Base-by-base conservation (phyloP, 2,113 vertebrate species). In the Megalops atlanticus region DNA sequence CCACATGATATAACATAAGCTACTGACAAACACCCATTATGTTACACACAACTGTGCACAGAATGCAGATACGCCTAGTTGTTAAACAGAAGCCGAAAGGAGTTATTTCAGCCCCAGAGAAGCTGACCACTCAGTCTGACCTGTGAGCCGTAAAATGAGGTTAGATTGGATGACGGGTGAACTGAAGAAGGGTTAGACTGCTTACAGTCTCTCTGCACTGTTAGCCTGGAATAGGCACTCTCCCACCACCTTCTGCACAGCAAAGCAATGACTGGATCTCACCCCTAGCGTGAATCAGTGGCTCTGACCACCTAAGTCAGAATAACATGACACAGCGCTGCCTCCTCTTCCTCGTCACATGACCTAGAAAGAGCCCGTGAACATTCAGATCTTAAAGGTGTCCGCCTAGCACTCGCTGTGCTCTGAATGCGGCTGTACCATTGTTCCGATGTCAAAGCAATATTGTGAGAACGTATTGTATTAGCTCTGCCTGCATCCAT, bases 331-430 rank as follows among this genome's bases (percentile, higher is more conserved):
- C 89, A 90, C 36, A 92, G 82, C n/a, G 92, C 85, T 76, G 92
- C 83, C 86, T 89, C 92, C 83, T 84, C 87, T 0, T 90, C 91
- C 89, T 94, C 91, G 92, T 92, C 94, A 92, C 85, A 92, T 84
- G 94, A 95, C 95, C 95, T 96, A 94, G 15, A 89, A 92, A 94
- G 90, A 95, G 93, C 88, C 4, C 49, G 87, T 88, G 82, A 82
- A 0, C 85, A 85, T 45, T 91, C 54, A 58, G 43, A 45, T 10
- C n/a, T n/a, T n/a, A n/a, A n/a, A n/a, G n/a, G n/a, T n/a, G n/a
- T n/a, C n/a, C n/a, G n/a, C n/a, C n/a, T n/a, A n/a, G n/a, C 5
- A 68, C 58, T 27, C 18, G 21, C 45, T 49, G 8, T 16, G 0
- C 45, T 49, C 16, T 49, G 8, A 49, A 49, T 16, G 16, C 45